A percentile compares a stretch with the other conserved stretches of the same genome.
phyloP scores from a whole-genome alignment of 2,797 vertebrate species.

The Remorina albescens region DNA sequence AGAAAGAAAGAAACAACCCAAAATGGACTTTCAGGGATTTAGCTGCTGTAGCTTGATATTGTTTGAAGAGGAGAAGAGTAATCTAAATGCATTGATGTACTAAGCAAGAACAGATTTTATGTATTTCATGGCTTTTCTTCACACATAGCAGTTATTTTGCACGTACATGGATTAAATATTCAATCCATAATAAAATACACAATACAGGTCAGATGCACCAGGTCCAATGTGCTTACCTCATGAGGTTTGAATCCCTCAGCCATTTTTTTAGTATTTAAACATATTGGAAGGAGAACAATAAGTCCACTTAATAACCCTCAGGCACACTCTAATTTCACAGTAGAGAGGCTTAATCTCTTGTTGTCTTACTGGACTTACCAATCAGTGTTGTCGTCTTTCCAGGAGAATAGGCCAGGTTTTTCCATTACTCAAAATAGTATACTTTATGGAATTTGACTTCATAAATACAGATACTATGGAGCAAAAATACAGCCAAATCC shows the following conservation, averaged over 20 bases:
- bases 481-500: neutral
- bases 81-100: constrained; percentile 22
- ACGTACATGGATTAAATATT: neutral
- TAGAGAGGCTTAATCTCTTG: neutral
- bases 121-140: constrained; percentile 15
- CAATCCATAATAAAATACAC: neutral
- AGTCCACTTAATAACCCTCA: neutral
- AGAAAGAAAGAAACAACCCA: constrained; percentile 32
- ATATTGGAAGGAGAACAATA: neutral
- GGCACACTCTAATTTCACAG: constrained; percentile 12
- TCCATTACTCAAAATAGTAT: constrained; percentile 7
- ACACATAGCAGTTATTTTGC: too few relatives aligned
- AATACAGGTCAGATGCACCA: neutral
- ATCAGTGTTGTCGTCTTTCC: neutral
- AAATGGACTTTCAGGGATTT: constrained; percentile 49
- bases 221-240: neutral
- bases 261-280: neutral
- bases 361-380: neutral
- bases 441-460: neutral
- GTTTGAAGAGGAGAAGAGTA: constrained; percentile 6
- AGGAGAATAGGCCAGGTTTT: constrained; percentile 23
- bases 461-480: neutral
- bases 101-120: constrained; percentile 5
- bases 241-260: neutral
- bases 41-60: constrained; percentile 30